Percentiles rank a stretch among this genome's conserved stretches.
Evolutionary conservation across 1,140 invertebrate genomes (phyloP).

Genomic region (Drosophila parabipectinata): DNA sequence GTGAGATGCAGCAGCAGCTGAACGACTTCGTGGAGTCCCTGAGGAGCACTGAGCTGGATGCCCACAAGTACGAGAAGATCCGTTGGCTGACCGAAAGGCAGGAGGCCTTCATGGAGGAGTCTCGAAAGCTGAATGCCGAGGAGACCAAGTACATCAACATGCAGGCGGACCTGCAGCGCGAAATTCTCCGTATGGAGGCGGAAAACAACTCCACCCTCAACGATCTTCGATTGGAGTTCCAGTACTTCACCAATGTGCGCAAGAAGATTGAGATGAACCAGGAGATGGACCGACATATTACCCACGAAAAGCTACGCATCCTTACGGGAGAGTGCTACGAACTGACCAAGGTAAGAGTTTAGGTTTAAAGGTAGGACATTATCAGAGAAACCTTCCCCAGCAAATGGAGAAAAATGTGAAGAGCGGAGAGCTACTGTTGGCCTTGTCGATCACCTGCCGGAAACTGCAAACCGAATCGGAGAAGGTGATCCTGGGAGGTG

Average conservation of each 20-base stretch:
- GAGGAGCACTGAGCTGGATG: conserved; percentile 64
- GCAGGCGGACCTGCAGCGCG: conserved; percentile 44
- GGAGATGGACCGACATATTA: conserved; percentile 55
- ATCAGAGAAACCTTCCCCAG: conserved; percentile 16
- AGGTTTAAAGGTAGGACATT: background rate
- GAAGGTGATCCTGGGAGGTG: conserved; percentile 67
- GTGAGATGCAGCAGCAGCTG: conserved; percentile 56
- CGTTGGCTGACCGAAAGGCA: conserved; percentile 66
- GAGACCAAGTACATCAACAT: conserved; percentile 44
- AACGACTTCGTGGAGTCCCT: conserved; percentile 64
- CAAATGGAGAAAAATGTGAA: conserved; percentile 70
- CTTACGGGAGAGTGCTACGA: conserved; percentile 66
- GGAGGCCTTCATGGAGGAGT: conserved; percentile 60
- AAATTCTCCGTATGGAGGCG: conserved; percentile 56
- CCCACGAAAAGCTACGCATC: conserved; percentile 66
- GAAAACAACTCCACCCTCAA: conserved; percentile 62
- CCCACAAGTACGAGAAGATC: conserved; percentile 70
- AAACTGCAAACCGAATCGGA: conserved; percentile 77
- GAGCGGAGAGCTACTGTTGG: conserved; percentile 69
- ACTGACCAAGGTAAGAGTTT: conserved; percentile 54
- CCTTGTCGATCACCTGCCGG: conserved; percentile 74
- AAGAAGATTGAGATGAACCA: conserved; percentile 68
- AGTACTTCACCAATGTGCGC: conserved; percentile 68
- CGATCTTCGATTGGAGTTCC: conserved; percentile 65
- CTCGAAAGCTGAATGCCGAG: conserved; percentile 54